Evolutionary conservation across 30 jellyfish, hydroid and myxozoan genomes (phyloP), one percentile per base, ranked within the genome.

Genomic region (Cassiopea xamachana): DNA sequence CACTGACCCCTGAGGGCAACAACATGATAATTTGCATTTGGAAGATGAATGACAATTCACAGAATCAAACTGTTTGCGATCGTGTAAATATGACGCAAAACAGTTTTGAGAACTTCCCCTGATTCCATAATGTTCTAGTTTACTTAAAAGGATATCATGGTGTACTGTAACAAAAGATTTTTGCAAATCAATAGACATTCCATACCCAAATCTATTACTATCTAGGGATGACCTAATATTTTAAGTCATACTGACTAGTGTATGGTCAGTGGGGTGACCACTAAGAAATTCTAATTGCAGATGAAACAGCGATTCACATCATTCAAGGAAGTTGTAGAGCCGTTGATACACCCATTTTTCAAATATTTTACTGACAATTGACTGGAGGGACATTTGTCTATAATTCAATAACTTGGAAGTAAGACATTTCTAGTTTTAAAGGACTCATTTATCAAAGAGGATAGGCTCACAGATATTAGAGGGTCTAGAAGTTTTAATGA

Each of bases 1-100:
- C 64, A 51, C 64, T 64, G 83, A 83, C 17, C 91, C 83, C 84
- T 83, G 92, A 48, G 92, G 85, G 50, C 69, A 86, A 84, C 92
- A 77, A 84, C 86, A 84, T 60, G 78, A 51, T 51, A 84, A 39
- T 62, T 82, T 81, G 69, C 91, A 82, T 71, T 46, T 13, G 17
- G 84, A 82, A 27, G 91, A 82, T 50, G 73, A 82, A n/a, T 82
- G 73, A 77, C 91, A 70, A 82, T 82, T 82, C 73, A 82, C 83
- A 43, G 92, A 84, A 59, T 69, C 76, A 84, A 84, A 84, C 62
- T 84, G 86, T 74, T 84, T 74, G 79, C 92, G 92, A 27, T 74
- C 74, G 48, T 73, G 44, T 17, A 69, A 50, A 71, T 84, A 84
- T 70, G 92, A 84, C 60, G 69, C 46, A 61, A 82, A 82, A 84